A percentile compares a stretch with the other conserved stretches of the same genome.
Evolutionary conservation across 2,797 vertebrate species (phyloP).

Genomic region (Sternarchorhynchus goeldii): DNA sequence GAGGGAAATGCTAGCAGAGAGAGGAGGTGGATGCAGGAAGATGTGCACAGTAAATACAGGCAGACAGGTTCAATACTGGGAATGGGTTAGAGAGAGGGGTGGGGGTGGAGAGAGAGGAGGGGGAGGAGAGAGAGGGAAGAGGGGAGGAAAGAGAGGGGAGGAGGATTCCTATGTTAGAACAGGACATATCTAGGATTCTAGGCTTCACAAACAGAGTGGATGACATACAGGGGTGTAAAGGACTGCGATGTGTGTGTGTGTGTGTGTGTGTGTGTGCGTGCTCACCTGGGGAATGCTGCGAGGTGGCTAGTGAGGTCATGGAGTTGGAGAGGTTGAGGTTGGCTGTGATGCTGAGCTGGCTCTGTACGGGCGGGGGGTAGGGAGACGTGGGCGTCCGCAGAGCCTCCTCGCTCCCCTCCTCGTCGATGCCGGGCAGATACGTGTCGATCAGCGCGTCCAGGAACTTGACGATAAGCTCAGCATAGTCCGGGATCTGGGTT

Average conservation of each 20-base stretch:
- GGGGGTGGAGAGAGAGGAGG: background rate
- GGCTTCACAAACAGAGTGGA: background rate
- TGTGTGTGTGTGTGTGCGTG: background rate
- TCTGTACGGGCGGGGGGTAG: conserved; percentile 91
- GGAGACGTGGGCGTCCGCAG: conserved; percentile 94
- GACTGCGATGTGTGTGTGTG: background rate
- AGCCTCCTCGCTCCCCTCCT: conserved; percentile 91
- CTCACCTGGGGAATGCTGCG: conserved; percentile 96
- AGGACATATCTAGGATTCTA: background rate
- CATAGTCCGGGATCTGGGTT: conserved; percentile 97
- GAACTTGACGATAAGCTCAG: conserved; percentile 97
- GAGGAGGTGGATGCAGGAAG: too few species aligned
- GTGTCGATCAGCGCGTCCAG: conserved; percentile 96
- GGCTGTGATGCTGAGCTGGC: conserved; percentile 97
- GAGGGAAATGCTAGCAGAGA: background rate
- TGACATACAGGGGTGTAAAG: background rate
- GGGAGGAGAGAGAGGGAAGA: background rate
- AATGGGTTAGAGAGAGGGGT: background rate
- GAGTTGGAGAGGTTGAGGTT: conserved; percentile 98
- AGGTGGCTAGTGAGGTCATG: conserved; percentile 97
- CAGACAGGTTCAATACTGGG: background rate
- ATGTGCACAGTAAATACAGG: background rate
- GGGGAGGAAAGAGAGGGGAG: background rate
- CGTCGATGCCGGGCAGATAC: conserved; percentile 91
- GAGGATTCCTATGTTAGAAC: background rate